Conservation (phyloP, 2,113 vertebrate species). For the Apodemus sylvaticus region DNA sequence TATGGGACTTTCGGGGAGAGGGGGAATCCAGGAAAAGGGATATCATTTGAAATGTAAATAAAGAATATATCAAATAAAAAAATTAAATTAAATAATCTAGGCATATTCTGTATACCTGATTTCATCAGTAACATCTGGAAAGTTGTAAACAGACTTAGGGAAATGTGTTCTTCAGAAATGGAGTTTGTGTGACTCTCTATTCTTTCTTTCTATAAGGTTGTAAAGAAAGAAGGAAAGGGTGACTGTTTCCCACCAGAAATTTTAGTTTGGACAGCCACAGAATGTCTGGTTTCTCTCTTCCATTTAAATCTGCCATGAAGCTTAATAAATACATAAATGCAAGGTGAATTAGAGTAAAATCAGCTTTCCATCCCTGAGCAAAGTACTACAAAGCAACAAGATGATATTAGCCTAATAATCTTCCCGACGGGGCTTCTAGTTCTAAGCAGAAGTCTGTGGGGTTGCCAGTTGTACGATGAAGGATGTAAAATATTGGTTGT, state of each 20-base stretch:
- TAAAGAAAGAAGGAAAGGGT: conserved; percentile 19
- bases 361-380: conserved; percentile 55
- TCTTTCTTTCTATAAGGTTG: conserved; percentile 6
- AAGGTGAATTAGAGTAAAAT: conserved; percentile 59
- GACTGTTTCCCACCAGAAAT: conserved; percentile 20
- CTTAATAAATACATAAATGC: conserved; percentile 55
- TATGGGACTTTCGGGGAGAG: too few species aligned
- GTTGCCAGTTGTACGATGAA: not conserved
- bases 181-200: not conserved
- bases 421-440: not conserved
- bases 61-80: too few species aligned
- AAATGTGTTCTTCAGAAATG: not conserved
- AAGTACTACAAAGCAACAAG: conserved; percentile 49
- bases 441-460: not conserved
- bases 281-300: conserved; percentile 60
- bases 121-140: not conserved
- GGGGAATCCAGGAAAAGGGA: too few species aligned
- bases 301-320: conserved; percentile 44
- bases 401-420: conserved; percentile 9
- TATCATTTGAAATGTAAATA: too few species aligned
- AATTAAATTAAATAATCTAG: too few species aligned
- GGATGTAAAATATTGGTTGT: not conserved
- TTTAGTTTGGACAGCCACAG: conserved; percentile 45
- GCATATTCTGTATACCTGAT: not conserved
- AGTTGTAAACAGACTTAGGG: not conserved